Evolutionary conservation across 2,797 vertebrate species (phyloP), one percentile per base, ranked within the genome.

Genomic region (Sphenodon punctatus): DNA sequence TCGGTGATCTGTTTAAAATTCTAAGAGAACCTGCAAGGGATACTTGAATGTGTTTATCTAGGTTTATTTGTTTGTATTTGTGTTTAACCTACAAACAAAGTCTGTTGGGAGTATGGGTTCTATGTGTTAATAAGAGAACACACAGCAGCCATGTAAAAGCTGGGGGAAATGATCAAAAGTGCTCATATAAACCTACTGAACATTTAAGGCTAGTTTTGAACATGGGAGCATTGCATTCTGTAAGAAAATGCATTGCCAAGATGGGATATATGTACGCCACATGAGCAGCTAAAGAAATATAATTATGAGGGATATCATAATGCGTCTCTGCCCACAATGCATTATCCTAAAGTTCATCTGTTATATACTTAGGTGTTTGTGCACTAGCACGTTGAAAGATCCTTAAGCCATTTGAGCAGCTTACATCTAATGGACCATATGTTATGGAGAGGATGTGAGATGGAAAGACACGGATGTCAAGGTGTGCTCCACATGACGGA

Each of bases 301-400:
- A 79, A 89, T 89, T 84, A 67, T 20, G 80, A 89, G 76, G 64
- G 48, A 51, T 64, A 78, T 81, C 81, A 65, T 86, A 67, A 69
- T 66, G 76, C 61, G 38, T 89, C 90, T 80, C 79, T 84, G 88
- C 59, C 87, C 80, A 75, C 82, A 84, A 88, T 82, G 72, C 32
- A 23, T 89, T 82, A 2, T 88, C 75, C 30, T 7, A 22, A 38
- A 76, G 80, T 75, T 86, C 36, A 95, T 94, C 92, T 95, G 91
- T 86, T 93, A 59, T 41, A 65, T 72, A 53, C 78, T 85, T 53
- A 75, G 48, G 76, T 90, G 59, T 87, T 87, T 91, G 67, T 93
- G 91, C 88, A 85, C 68, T 90, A 89, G 79, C 82, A 91, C 92
- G 85, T 79, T 84, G 90, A 88, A 78, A 94, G 75, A 91, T 89